Conservation (phyloP, 2,888 invertebrate species). For the Diaperis boleti region DNA sequence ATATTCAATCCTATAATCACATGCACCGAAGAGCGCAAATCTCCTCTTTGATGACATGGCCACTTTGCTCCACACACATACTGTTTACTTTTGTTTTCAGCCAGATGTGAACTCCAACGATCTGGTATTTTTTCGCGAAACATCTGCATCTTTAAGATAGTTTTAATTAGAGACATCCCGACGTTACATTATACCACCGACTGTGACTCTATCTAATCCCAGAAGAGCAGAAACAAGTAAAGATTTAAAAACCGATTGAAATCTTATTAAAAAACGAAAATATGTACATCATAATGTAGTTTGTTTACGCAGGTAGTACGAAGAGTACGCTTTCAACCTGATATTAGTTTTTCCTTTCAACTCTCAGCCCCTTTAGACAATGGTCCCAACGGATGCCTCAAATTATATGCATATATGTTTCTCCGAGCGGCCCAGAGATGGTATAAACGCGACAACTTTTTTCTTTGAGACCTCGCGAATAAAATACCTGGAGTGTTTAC, state of each 20-base stretch:
- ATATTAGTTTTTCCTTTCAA: too few species aligned
- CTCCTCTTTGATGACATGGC: conserved; percentile 14
- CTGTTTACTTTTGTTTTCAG: conserved; percentile 29
- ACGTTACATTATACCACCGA: conserved; percentile 29
- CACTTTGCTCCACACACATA: conserved; percentile 13
- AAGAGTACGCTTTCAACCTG: too few species aligned
- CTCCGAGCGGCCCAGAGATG: conserved; percentile 11
- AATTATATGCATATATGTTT: conserved; percentile 17
- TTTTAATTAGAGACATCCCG: conserved; percentile 49
- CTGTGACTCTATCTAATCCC: background rate
- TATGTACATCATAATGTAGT: too few species aligned
- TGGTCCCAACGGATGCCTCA: conserved; percentile 4
- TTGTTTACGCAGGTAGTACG: too few species aligned
- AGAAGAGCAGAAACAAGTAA: conserved; percentile 16
- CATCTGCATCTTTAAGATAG: conserved; percentile 51
- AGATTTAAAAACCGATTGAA: conserved; percentile 12
- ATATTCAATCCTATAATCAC: too few species aligned
- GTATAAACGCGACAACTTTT: conserved; percentile 4
- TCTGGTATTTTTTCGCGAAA: conserved; percentile 55
- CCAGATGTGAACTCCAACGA: conserved; percentile 55
- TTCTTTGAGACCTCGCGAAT: conserved; percentile 14
- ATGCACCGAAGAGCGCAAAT: conserved; percentile 11
- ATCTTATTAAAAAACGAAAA: background rate
- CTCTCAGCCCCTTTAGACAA: background rate
- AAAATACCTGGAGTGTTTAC: conserved; percentile 21